Evolutionary conservation across 2,888 invertebrate species (phyloP).

Genomic region (Heterodera filipjevi): DNA sequence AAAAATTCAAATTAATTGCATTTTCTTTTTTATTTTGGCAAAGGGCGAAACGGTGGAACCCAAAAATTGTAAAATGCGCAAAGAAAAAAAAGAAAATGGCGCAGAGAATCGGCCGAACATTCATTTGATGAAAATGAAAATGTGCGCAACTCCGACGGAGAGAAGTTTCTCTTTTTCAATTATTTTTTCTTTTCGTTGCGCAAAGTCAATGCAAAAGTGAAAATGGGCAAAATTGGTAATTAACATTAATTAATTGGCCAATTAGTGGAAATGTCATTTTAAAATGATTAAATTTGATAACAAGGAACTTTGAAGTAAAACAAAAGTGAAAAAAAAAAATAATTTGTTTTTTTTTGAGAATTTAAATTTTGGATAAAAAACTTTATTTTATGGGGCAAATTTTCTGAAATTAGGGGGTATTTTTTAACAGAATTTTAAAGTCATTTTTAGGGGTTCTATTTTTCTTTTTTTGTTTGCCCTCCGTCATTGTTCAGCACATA

Average conservation of each 20-base stretch:
- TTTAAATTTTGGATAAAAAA: no score
- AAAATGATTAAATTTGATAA: background rate
- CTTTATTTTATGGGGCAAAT: no score
- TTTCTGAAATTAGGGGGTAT: no score
- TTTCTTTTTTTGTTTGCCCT: no score
- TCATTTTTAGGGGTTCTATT: no score
- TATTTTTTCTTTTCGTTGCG: background rate
- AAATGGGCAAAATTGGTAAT: background rate
- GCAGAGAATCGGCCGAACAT: background rate
- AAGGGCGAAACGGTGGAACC: background rate
- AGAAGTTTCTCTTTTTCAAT: background rate
- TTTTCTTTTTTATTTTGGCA: background rate
- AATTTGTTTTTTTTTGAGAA: no score
- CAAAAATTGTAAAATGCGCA: slow-evolving; percentile 5
- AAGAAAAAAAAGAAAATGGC: background rate
- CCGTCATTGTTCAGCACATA: no score
- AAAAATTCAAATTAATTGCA: background rate
- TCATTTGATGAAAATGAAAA: background rate
- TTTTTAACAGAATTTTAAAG: no score
- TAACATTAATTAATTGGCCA: background rate
- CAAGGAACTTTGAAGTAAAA: no score
- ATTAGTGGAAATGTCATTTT: background rate
- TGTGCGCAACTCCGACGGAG: background rate
- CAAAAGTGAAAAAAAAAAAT: no score
- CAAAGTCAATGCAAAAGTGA: background rate